phyloP scores from a whole-genome alignment of 2,113 vertebrate genomes.

The Centropristis striata region DNA sequence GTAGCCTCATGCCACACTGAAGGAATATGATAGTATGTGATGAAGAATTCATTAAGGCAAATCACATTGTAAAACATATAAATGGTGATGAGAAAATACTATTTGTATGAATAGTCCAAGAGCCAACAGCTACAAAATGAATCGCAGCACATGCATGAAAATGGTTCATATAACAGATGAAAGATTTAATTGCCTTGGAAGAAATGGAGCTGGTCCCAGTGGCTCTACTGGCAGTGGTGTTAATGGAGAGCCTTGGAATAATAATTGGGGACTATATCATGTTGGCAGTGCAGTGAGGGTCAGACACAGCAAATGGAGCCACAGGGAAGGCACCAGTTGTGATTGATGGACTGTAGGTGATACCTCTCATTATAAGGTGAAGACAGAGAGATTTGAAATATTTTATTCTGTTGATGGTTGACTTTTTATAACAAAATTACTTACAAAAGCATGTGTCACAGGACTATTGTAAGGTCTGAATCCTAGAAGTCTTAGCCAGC shows the following conservation, averaged over 20 bases:
- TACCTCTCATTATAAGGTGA: background rate
- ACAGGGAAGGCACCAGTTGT: background rate
- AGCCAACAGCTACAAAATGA: background rate
- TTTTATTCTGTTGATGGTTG: too few species aligned
- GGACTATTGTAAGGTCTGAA: too few species aligned
- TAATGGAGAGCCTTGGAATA: slow-evolving; percentile 11
- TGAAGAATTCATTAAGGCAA: too few species aligned
- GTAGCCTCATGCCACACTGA: too few species aligned
- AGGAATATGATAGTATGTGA: too few species aligned
- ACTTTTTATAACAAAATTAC: too few species aligned
- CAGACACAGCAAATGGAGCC: background rate
- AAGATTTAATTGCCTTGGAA: background rate
- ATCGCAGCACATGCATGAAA: slow-evolving; percentile 4
- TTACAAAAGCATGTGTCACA: too few species aligned
- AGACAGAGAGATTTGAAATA: background rate
- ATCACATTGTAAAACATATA: background rate
- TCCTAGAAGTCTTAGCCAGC: too few species aligned
- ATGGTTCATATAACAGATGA: slow-evolving; percentile 11
- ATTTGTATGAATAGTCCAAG: background rate
- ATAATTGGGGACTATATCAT: background rate
- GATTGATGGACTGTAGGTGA: background rate
- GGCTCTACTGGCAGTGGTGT: background rate
- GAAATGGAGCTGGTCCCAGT: background rate
- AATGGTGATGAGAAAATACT: background rate
- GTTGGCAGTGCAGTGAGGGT: background rate